Base-by-base conservation (phyloP, 2,113 vertebrate genomes). In the Perca fluviatilis region DNA sequence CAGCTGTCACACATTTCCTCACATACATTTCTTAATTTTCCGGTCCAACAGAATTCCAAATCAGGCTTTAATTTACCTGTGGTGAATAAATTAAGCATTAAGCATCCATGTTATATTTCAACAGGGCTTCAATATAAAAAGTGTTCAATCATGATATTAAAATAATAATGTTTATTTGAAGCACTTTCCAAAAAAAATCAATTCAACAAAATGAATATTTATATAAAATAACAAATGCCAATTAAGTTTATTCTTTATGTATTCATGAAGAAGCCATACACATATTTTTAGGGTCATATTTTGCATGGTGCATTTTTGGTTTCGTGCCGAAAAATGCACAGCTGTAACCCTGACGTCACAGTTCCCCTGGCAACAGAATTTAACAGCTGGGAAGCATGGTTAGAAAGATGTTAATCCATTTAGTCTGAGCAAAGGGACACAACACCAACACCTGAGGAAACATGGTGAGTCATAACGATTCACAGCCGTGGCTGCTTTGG, bases 71-170 rank as follows among this genome's bases (percentile, higher is more conserved):
- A 73, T 49, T 69, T 21, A n/a, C 13, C 23, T 46, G 30, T 19
- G 46, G 15, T 15, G 36, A 58, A 57, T 40, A 43, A 46, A 27
- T 27, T 27, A 27, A 36, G 5, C 25, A 56, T 49, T 33, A 49
- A 43, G 12, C 7, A 65, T 63, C 11, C 33, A 0, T 25, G 4
- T 74, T 69, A 3, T 57, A 10, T 83, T 74, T 80, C 23, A 86
- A 82, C 91, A 98, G 97, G 97, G 97, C 50, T 99, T 99, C 93
- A 99, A 98, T 90, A 98, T 99, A 91, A 99, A 99, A 95, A 97
- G 97, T 21, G 96, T 99, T 80, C 97, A 98, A 72, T 97, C 5
- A 33, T 43, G 6, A 40, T 40, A 40, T 40, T 40, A 40, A 6
- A 33, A 40, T 40, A 40, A 40, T 40, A 36, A 36, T 7, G 36